phyloP scores from a whole-genome alignment of 2,113 vertebrate species.

The Physeter macrocephalus region DNA sequence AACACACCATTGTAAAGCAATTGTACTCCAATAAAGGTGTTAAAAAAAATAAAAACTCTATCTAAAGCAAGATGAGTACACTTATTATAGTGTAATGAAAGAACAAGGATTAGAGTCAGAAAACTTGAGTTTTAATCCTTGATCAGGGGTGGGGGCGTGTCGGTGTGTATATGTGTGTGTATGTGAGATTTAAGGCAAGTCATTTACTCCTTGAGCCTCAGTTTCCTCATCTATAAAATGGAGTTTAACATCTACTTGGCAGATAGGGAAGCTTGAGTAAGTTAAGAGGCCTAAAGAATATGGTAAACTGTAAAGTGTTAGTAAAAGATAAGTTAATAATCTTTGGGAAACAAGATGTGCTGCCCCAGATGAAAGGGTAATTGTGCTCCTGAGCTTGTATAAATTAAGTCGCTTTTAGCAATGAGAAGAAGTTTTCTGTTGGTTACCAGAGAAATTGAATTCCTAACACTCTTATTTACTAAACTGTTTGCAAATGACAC shows the following conservation, averaged over 20 bases:
- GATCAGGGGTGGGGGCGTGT: not conserved
- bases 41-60: too few species aligned
- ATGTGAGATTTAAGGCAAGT: not conserved
- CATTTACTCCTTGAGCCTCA: not conserved
- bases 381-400: not conserved
- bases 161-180: not conserved
- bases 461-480: not conserved
- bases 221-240: not conserved
- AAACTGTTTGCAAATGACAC: not conserved
- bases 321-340: not conserved
- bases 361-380: not conserved
- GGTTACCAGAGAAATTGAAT: not conserved
- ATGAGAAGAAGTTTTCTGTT: not conserved
- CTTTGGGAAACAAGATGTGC: not conserved
- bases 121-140: not conserved
- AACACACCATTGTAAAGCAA: too few species aligned
- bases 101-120: not conserved
- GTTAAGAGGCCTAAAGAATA: not conserved
- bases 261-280: not conserved
- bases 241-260: not conserved
- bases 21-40: too few species aligned
- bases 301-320: not conserved
- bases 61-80: not conserved
- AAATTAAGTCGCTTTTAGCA: not conserved
- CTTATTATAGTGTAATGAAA: not conserved